phyloP scores from a whole-genome alignment of 2,888 invertebrate species.

The Leptopterna dolabrata region DNA sequence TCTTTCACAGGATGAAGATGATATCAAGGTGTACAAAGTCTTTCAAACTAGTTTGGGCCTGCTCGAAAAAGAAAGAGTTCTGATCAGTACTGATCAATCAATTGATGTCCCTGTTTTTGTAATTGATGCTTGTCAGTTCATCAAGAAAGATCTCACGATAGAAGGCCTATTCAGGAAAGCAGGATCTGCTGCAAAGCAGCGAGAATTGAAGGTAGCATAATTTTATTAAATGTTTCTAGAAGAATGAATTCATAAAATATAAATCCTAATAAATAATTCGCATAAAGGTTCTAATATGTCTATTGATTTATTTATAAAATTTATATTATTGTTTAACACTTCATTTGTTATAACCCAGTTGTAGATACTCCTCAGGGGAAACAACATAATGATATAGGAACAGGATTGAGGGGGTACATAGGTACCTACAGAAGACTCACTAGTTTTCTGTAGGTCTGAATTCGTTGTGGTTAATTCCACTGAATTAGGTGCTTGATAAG shows the following conservation, averaged over 20 bases:
- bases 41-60: constrained; percentile 71
- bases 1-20: constrained; percentile 28
- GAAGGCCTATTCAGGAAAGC: constrained; percentile 92
- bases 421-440: no score
- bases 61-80: constrained; percentile 71
- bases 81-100: constrained; percentile 75
- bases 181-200: constrained; percentile 84
- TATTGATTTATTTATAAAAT: no score
- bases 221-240: background rate
- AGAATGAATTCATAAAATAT: background rate
- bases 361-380: no score
- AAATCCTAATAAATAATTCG: no score
- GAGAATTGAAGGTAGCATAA: constrained; percentile 77
- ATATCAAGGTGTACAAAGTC: constrained; percentile 63
- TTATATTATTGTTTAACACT: no score
- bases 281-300: no score
- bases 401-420: no score
- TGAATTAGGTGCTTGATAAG: no score
- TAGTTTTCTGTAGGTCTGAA: no score
- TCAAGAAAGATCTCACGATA: constrained; percentile 76
- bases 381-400: no score
- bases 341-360: no score
- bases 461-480: no score
- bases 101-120: constrained; percentile 80
- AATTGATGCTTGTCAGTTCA: constrained; percentile 77